Evolutionary conservation across 2,888 invertebrate species (phyloP).

Genomic region (Brachypalpus laphriformis): DNA sequence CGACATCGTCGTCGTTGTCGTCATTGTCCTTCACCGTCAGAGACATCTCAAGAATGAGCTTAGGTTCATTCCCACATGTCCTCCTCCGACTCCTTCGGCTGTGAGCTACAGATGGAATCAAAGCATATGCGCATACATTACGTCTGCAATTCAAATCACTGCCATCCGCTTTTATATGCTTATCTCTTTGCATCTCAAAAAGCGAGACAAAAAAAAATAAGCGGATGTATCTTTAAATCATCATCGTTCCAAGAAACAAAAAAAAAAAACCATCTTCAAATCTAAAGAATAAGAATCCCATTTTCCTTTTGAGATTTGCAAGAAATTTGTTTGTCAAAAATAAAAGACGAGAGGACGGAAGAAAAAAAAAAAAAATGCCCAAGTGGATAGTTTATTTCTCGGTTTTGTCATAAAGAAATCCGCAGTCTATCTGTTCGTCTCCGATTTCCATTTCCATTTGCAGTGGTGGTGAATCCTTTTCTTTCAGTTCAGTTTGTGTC

Average conservation of each 20-base stretch:
- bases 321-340: constrained; percentile 44
- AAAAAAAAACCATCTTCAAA: constrained; percentile 39
- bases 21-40: constrained; percentile 51
- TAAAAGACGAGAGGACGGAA: neutral
- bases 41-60: constrained; percentile 50
- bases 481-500: constrained; percentile 3
- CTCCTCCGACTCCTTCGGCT: neutral
- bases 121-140: constrained; percentile 74
- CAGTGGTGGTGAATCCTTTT: constrained; percentile 38
- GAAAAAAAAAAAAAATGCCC: neutral
- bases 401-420: constrained; percentile 55
- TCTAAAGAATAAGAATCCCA: constrained; percentile 44
- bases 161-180: constrained; percentile 73
- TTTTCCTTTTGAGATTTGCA: constrained; percentile 54
- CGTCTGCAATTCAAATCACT: constrained; percentile 74
- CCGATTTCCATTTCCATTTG: constrained; percentile 50
- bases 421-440: constrained; percentile 52
- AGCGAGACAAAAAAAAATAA: constrained; percentile 20
- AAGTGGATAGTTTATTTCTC: constrained; percentile 60
- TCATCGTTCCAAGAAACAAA: constrained; percentile 47
- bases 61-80: constrained; percentile 45
- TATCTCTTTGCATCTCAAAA: constrained; percentile 69
- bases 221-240: constrained; percentile 62
- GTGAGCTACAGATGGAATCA: constrained; percentile 56
- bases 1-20: constrained; percentile 24